A percentile compares a stretch with the other conserved stretches of the same genome.
Evolutionary conservation across 2,888 invertebrate genomes (phyloP).

Genomic region (Himalopsyche anomala): DNA sequence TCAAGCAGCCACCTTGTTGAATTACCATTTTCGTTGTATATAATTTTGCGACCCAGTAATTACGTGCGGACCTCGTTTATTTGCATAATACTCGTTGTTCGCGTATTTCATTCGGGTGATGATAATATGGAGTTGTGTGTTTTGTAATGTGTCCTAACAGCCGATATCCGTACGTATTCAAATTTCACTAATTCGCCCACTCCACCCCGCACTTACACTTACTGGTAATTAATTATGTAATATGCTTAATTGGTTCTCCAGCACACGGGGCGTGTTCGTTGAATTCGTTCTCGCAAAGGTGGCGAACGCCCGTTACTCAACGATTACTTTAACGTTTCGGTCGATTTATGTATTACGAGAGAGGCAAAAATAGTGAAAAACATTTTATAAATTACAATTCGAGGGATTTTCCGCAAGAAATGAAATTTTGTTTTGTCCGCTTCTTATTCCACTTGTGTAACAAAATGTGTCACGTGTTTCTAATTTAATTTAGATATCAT

Average conservation of each 20-base stretch:
- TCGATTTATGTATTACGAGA: too few species aligned
- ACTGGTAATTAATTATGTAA: conserved; percentile 1
- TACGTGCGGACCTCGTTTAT: background rate
- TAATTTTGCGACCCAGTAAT: background rate
- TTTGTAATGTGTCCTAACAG: background rate
- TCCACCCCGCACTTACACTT: background rate
- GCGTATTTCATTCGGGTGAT: background rate
- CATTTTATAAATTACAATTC: too few species aligned
- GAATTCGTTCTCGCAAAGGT: too few species aligned
- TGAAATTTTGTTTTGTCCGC: too few species aligned
- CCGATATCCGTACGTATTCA: background rate
- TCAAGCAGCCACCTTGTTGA: background rate
- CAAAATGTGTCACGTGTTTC: too few species aligned
- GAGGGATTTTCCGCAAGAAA: too few species aligned
- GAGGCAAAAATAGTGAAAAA: too few species aligned
- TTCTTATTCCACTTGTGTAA: too few species aligned
- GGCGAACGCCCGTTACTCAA: too few species aligned
- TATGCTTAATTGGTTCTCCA: background rate
- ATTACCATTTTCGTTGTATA: background rate
- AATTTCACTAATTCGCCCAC: background rate
- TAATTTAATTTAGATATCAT: too few species aligned
- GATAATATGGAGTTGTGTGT: background rate
- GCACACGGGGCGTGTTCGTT: too few species aligned
- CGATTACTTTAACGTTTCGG: too few species aligned
- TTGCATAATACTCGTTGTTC: background rate